Evolutionary conservation across 2,888 invertebrate genomes (phyloP).

Genomic region (Agrotis exclamationis): DNA sequence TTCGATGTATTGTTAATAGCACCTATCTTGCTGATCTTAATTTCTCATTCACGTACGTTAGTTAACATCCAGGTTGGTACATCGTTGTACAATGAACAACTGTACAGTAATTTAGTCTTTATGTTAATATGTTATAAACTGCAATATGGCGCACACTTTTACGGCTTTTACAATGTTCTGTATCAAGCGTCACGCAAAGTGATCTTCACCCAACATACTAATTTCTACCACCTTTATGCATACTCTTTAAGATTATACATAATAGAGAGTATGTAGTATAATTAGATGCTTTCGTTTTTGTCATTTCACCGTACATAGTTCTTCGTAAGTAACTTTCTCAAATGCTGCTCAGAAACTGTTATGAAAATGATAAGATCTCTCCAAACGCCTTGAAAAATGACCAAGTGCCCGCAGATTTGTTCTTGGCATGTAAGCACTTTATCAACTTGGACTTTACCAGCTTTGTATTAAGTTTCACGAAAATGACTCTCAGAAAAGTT

Average conservation of each 20-base stretch:
- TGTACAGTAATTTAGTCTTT: conserved; percentile 52
- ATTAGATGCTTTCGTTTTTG: conserved; percentile 78
- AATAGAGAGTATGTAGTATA: conserved; percentile 74
- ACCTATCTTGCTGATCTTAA: conserved; percentile 63
- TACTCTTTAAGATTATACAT: conserved; percentile 71
- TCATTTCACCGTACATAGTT: conserved; percentile 65
- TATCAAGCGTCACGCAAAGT: conserved; percentile 67
- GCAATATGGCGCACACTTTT: conserved; percentile 46
- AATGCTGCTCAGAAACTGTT: conserved; percentile 37
- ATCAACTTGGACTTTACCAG: background rate
- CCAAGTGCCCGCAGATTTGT: conserved; percentile 22
- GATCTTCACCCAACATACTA: conserved; percentile 62
- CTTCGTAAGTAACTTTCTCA: conserved; percentile 61
- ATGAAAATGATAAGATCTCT: conserved; percentile 53
- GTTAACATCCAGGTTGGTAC: conserved; percentile 30
- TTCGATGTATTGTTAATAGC: conserved; percentile 56
- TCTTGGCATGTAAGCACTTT: background rate
- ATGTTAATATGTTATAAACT: conserved; percentile 47
- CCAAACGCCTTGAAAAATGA: conserved; percentile 39
- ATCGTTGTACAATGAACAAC: conserved; percentile 7
- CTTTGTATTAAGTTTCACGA: background rate
- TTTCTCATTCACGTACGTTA: conserved; percentile 59
- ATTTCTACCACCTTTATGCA: conserved; percentile 67
- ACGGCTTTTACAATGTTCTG: conserved; percentile 56
- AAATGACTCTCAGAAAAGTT: background rate